Base-by-base conservation (phyloP, 2,888 invertebrate species). In the Notocelia uddmanniana region DNA sequence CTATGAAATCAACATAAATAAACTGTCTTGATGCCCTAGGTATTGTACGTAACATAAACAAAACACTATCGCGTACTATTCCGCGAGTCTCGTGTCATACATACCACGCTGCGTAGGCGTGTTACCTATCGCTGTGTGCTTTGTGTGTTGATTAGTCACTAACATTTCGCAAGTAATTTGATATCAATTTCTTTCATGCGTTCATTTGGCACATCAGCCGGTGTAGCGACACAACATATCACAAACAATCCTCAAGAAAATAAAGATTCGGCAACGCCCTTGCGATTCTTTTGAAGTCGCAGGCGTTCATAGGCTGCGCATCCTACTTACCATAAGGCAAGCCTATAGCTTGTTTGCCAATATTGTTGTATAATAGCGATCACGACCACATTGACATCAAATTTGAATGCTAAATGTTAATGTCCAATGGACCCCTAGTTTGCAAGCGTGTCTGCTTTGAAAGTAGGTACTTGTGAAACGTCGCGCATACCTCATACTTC, bases 11-110 rank as follows among this genome's bases (percentile, higher is more conserved):
- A 63, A 34, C 34, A 63, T 19, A 50, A 31, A 52, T 50, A 34
- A 31, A 3, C 41, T 3, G 13, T 10, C 5, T 21, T n/a, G 11
- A n/a, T 50, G 13, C 48, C 11, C 15, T 58, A 41, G 15, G 21
- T 41, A 41, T 19, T 62, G 19, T 31, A 63, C 11, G 19, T 13
- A 48, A 52, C 31, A 34, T 63, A 63, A 63, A 63, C 34, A 63
- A 63, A 57, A 63, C 63, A 63, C 13, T 63, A 63, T 50, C 63
- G 63, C 21, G 63, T 63, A 52, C 63, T 21, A 63, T 63, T 63
- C 63, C 63, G 34, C 52, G 5, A 34, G 18, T 52, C 60, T 18
- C 21, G 15, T 52, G 52, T 52, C 52, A 62, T 26, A 45, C 5
- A 52, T 26, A 31, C 13, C 62, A 63, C 63, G 63, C 52, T 50